Percentiles rank a stretch among this genome's conserved stretches.
These are phyloP conservation scores for Cancer borealis DNA, from an alignment of 2,888 invertebrate genomes.

Conservation along the genomic window DNA sequence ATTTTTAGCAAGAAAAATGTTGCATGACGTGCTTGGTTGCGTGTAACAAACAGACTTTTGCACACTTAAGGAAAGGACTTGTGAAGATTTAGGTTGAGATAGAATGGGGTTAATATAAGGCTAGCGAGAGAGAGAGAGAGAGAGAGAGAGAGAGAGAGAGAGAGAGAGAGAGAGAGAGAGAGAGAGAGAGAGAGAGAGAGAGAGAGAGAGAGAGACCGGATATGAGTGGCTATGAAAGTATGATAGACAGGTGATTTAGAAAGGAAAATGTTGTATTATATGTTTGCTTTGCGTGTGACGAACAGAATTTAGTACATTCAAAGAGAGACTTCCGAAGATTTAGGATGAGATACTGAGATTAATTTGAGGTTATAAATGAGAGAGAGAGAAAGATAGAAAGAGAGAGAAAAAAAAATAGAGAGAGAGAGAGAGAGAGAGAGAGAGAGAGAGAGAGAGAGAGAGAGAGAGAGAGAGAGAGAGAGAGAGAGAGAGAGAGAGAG, in stretches of 20 bases:
- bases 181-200: background rate
- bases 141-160: constrained; percentile 32
- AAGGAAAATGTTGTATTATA: background rate
- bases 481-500: constrained; percentile 32
- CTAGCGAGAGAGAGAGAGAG: constrained; percentile 1
- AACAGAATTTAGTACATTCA: background rate
- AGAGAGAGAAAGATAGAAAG: too few species aligned
- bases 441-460: too few species aligned
- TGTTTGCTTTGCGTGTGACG: background rate
- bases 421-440: too few species aligned
- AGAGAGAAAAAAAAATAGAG: too few species aligned
- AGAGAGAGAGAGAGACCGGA: background rate
- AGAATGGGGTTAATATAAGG: background rate
- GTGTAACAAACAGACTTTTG: background rate
- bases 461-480: too few species aligned
- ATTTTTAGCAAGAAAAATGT: background rate
- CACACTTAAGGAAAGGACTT: background rate
- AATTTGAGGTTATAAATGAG: background rate
- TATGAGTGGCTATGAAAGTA: background rate
- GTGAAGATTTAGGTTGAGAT: background rate
- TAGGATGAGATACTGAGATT: background rate
- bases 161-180: background rate
- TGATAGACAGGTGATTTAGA: background rate
- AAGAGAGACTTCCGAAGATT: background rate
- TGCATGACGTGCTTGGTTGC: background rate